Conservation (phyloP, 2,888 invertebrate species). For the Agrilus biguttatus region DNA sequence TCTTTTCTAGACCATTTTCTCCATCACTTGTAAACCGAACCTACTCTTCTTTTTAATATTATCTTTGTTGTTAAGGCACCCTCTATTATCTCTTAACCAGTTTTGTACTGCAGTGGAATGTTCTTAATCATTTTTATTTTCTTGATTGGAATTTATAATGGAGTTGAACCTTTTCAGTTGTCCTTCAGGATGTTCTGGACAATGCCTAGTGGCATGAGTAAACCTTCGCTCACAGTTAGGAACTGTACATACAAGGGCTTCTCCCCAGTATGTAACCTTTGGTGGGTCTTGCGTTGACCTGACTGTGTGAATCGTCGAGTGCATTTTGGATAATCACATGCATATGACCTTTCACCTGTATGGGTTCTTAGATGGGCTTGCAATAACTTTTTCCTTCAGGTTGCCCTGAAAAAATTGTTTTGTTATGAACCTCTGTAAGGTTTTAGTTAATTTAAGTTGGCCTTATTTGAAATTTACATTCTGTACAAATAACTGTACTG, state of each 20-base stretch:
- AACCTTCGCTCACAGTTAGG: conserved; percentile 51
- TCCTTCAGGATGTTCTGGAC: conserved; percentile 53
- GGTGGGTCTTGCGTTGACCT: conserved; percentile 64
- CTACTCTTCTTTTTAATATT: no score
- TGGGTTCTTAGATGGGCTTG: conserved; percentile 54
- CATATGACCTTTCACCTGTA: conserved; percentile 57
- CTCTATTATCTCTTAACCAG: conserved; percentile 33
- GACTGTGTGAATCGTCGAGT: conserved; percentile 60
- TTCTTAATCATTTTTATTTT: conserved; percentile 23
- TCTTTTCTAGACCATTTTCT: no score
- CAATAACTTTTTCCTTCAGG: conserved; percentile 56
- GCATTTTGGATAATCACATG: conserved; percentile 59
- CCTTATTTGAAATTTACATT: no score
- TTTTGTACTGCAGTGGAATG: conserved; percentile 17
- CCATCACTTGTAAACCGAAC: no score
- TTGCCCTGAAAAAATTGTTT: no score
- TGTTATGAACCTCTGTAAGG: no score
- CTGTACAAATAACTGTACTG: no score
- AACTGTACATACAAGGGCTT: conserved; percentile 54
- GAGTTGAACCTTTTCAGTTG: conserved; percentile 28
- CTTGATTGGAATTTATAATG: conserved; percentile 22
- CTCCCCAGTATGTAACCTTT: conserved; percentile 61
- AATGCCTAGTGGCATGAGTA: conserved; percentile 64
- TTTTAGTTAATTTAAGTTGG: no score
- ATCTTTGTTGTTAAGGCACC: conserved; percentile 7